Evolutionary conservation across 2,113 vertebrate species (phyloP), one percentile per base, ranked within the genome.

Genomic region (Hemiprocne comata): DNA sequence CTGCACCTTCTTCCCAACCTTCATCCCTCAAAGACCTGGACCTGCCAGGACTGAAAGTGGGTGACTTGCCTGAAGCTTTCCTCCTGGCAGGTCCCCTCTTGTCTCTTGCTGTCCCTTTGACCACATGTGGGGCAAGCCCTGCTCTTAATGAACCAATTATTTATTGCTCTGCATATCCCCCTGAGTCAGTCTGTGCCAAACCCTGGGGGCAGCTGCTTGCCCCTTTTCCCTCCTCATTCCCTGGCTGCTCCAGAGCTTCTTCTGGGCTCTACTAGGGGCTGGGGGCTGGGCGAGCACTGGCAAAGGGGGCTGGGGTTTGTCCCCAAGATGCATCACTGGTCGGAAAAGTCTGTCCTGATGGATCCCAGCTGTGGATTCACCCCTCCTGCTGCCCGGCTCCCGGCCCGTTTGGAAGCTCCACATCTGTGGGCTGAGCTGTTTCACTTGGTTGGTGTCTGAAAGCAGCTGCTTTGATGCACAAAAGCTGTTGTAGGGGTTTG

Each of bases 401-500:
- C 65, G 77, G 83, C 62, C 84, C 23, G 48, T 64, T 66, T 81
- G 93, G 89, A 75, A 81, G 94, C 70, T 85, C 53, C 1, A 17
- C 74, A 71, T 34, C 89, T 86, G 87, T 1, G 40, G 71, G 55
- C 60, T 34, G 85, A 86, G 75, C 88, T 71, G 60, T 93, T 95
- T 72, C 89, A 13, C 91, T 95, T 7, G 62, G 62, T 82, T 6
- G 21, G 69, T 94, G 87, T 70, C 87, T 86, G 85, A 17, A 50
- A 94, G 93, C 85, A 93, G 90, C 90, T 79, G 85, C 85, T 96
- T 87, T 85, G 77, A 90, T 67, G 75, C 89, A 94, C 79, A 86
- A 96, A 95, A 95, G 95, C 93, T 90, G 90, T 61, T 48, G 71
- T 7, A 58, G 72, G 91, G 85, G 66, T 70, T 70, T 71, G 34